Percentiles rank a stretch among this genome's conserved stretches.
phyloP scores from a whole-genome alignment of 2,797 vertebrate species.

The Strix occidentalis region DNA sequence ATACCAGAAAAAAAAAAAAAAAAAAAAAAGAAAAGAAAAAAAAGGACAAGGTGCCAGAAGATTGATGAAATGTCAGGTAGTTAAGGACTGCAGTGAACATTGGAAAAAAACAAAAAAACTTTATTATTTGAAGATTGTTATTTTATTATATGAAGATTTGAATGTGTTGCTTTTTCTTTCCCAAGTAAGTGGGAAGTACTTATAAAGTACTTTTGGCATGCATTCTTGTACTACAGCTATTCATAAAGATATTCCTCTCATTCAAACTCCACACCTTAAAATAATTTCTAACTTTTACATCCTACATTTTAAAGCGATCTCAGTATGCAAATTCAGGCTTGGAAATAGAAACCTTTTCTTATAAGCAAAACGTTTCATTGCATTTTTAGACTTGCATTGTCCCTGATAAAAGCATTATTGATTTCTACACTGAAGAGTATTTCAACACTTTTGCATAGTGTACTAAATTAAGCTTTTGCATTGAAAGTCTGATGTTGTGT shows the following conservation, averaged over 20 bases:
- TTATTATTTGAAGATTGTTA: not conserved
- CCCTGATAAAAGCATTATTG: not conserved
- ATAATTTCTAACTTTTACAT: not conserved
- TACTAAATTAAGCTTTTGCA: not conserved
- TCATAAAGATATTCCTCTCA: not conserved
- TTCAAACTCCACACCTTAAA: not conserved
- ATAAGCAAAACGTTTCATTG: not conserved
- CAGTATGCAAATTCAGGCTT: not conserved
- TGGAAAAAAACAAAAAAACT: not conserved
- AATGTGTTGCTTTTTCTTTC: not conserved
- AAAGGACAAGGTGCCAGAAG: not conserved
- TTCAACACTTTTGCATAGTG: not conserved
- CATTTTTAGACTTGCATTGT: not conserved
- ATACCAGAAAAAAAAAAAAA: not conserved
- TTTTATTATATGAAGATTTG: not conserved
- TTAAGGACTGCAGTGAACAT: not conserved
- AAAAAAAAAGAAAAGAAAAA: no score
- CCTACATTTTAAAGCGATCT: not conserved
- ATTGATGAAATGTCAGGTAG: slow-evolving; percentile 12
- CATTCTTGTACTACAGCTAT: not conserved
- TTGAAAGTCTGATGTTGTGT: slow-evolving; percentile 12
- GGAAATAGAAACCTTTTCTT: not conserved
- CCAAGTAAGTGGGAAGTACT: not conserved
- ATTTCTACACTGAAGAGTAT: not conserved
- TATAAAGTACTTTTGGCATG: not conserved